phyloP scores from a whole-genome alignment of 2,888 invertebrate genomes.

The Crocallis elinguaria region DNA sequence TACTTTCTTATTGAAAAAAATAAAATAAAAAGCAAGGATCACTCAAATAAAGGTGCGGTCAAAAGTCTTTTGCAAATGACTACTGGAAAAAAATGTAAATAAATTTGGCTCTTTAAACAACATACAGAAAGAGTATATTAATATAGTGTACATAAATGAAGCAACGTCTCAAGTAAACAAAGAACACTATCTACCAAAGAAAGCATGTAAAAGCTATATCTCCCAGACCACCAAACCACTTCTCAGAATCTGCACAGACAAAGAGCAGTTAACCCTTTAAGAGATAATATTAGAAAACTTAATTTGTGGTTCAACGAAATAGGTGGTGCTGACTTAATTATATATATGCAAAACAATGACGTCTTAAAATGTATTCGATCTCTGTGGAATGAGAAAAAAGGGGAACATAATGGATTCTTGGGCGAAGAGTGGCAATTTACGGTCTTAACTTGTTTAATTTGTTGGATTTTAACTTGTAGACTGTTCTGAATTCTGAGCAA shows the following conservation, averaged over 20 bases:
- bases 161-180: background rate
- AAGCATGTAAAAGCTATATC: background rate
- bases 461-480: background rate
- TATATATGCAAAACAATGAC: conserved; percentile 31
- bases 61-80: no score
- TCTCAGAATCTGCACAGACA: conserved; percentile 33
- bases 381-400: background rate
- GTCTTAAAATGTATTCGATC: conserved; percentile 19
- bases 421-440: background rate
- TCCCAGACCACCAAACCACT: conserved; percentile 9
- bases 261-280: conserved; percentile 29
- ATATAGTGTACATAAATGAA: no score
- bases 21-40: no score
- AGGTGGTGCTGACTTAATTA: conserved; percentile 41
- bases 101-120: no score
- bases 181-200: background rate
- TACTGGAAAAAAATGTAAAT: no score
- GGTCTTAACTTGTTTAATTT: background rate
- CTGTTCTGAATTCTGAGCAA: background rate
- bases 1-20: no score
- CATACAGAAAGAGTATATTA: no score
- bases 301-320: conserved; percentile 39
- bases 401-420: background rate
- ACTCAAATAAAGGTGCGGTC: no score
- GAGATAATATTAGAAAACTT: conserved; percentile 42